Conservation (phyloP, 2,888 invertebrate genomes). For the Drosophila rellima region DNA sequence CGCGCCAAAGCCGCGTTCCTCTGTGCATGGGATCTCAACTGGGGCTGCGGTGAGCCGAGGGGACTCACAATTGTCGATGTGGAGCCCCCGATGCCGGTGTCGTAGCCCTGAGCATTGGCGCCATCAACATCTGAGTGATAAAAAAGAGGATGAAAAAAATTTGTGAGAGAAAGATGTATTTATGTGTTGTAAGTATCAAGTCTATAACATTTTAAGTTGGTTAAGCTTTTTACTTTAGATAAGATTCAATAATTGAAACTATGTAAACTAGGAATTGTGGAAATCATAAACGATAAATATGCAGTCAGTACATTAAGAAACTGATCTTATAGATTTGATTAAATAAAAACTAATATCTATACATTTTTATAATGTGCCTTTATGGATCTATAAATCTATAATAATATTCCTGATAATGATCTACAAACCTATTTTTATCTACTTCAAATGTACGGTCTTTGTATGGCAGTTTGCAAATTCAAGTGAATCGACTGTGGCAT, state of each 20-base stretch:
- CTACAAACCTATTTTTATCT: not conserved
- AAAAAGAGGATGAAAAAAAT: conserved; percentile 6
- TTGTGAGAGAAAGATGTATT: conserved; percentile 7
- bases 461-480: conserved; percentile 3
- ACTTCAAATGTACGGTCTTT: not conserved
- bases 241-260: not conserved
- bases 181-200: conserved; percentile 17
- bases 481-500: conserved; percentile 1
- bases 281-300: not conserved
- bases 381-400: not conserved
- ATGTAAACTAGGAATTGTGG: not conserved
- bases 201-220: too few relatives aligned
- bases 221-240: too few relatives aligned
- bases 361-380: not conserved
- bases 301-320: not conserved
- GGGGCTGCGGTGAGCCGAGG: conserved; percentile 86
- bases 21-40: conserved; percentile 87
- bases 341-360: not conserved
- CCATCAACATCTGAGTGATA: conserved; percentile 81
- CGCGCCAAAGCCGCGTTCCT: conserved; percentile 88
- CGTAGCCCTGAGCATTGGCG: conserved; percentile 85
- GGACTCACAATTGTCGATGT: conserved; percentile 86
- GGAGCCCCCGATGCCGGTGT: conserved; percentile 86
- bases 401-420: too few relatives aligned
- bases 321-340: not conserved